These are phyloP conservation scores for Artibeus jamaicensis DNA, from an alignment of 2,797 vertebrate genomes.

Conservation along the genomic window DNA sequence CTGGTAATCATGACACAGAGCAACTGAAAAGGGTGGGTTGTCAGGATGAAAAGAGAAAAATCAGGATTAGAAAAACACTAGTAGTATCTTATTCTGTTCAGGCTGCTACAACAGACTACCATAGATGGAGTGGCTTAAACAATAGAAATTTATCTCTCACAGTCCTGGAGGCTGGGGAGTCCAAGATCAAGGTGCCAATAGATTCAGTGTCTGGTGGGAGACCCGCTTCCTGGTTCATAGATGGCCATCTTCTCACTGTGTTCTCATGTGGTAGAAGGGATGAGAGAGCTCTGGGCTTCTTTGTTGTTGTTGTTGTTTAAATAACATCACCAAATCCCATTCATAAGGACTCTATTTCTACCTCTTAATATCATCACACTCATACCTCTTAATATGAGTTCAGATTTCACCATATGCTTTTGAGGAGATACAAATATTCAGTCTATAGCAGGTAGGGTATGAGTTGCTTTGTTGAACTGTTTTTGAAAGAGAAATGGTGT, in stretches of 20 bases:
- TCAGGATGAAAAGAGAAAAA: neutral
- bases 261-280: neutral
- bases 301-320: neutral
- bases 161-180: neutral
- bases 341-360: neutral
- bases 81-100: neutral
- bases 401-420: neutral
- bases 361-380: neutral
- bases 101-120: neutral
- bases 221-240: neutral
- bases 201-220: neutral
- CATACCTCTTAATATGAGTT: no score
- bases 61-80: neutral
- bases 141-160: neutral
- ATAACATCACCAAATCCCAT: neutral
- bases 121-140: neutral
- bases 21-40: neutral
- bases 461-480: neutral
- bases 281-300: neutral
- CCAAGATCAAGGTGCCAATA: neutral
- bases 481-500: neutral
- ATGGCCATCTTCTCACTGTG: neutral
- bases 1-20: neutral
- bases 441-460: neutral
- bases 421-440: neutral